Evolutionary conservation across 2,113 vertebrate species (phyloP), one percentile per base, ranked within the genome.

Genomic region (Columba livia): DNA sequence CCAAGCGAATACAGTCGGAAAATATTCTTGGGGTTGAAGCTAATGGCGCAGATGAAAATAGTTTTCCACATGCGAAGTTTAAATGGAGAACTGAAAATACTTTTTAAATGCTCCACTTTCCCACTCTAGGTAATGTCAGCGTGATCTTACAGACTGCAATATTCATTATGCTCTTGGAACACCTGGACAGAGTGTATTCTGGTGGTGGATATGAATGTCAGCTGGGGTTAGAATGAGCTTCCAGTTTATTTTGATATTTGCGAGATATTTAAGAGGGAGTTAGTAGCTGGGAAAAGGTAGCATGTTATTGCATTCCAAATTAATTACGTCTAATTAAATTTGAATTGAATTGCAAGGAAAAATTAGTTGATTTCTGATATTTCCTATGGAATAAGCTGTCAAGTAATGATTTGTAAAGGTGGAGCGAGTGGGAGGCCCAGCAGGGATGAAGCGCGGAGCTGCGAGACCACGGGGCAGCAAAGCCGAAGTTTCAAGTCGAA

Each of bases 1-100:
- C 78, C 6, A 47, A 15, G 48, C 89, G 89, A 91, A 58, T 71
- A 38, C 64, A 66, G 42, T 28, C 73, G 71, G 93, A 94, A 83
- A 73, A 80, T 81, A 83, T 89, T 90, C 64, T 40, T 91, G 15
- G 50, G 15, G 15, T 40, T 90, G 53, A 48, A 71, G 51, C 58
- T 89, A 73, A 89, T 54, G 85, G 50, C 62, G 38, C 1, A 18
- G 57, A 66, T 0, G 4, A 85, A 93, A 88, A 54, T 66, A 56
- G 31, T 83, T 91, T 88, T 88, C 62, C 54, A 31, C 15, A 6
- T 82, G 40, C n/a, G 60, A 72, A 54, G 17, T 58, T 88, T 60
- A 79, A 94, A 54, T 34, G 36, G 54, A 38, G 62, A 85, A 23
- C 40, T 89, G 73, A 70, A 82, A 66, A 54, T 88, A 40, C 8